Base-by-base conservation (phyloP, 2,113 vertebrate genomes). In the Burhinus oedicnemus region DNA sequence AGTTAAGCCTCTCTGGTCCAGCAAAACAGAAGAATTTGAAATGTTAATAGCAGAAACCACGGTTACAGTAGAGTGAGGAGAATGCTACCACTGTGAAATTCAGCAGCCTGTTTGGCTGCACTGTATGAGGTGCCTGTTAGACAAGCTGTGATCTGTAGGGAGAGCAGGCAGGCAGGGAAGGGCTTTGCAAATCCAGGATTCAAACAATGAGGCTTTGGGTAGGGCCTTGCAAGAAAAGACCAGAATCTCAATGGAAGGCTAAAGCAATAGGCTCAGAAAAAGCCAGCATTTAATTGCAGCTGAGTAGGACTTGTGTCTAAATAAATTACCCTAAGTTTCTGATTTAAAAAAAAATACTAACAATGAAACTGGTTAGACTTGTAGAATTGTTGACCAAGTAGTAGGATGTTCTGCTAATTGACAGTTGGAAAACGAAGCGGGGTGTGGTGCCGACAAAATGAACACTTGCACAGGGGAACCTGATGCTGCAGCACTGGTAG, bases 341-440 rank as follows among this genome's bases (percentile, higher is more conserved):
- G 42, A 16, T 42, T 88, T 55, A 79, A 83, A 58, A 23, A 36
- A 20, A 21, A 47, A 40, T 5, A n/a, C 0, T 11, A 75, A 38
- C 19, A 90, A 84, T 27, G n/a, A 82, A 97, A 89, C 93, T 90
- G 79, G 96, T 97, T 90, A 83, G 92, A 87, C 95, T 96, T 84
- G 87, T 68, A 81, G 72, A 95, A 89, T 75, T 29, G 58, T 89
- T 97, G 70, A 86, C 93, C 84, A 60, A 54, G 42, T 90, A 55
- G 49, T 93, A 72, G 86, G 85, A 86, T 65, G 82, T 95, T 94
- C 96, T 90, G 61, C 68, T 97, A 79, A 83, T 97, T 95, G 66
- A 84, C 82, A 87, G 84, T 47, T 97, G 83, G 79, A 92, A 89
- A 89, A 70, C 1, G 44, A 91, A 76, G 88, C 20, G 2, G 92